These are phyloP conservation scores for Centropristis striata DNA, from an alignment of 2,113 vertebrate species.

Conservation along the genomic window DNA sequence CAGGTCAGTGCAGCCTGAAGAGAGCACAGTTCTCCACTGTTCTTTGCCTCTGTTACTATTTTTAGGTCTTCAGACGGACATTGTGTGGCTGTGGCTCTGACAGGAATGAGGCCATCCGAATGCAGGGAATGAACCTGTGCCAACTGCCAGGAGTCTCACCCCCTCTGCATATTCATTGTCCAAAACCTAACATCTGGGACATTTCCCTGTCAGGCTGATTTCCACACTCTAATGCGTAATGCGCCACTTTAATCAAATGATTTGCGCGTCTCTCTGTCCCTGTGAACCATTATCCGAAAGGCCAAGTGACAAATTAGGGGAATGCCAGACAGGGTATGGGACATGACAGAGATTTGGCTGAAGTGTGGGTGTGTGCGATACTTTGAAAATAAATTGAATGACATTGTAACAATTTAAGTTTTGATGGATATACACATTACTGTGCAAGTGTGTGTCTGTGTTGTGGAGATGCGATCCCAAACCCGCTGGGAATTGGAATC, in stretches of 20 bases:
- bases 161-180: conserved; percentile 67
- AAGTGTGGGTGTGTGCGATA: neutral
- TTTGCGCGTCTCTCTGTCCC: conserved; percentile 54
- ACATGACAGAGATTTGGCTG: conserved; percentile 50
- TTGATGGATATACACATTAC: conserved; percentile 15
- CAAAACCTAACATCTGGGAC: conserved; percentile 71
- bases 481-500: neutral
- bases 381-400: conserved; percentile 40
- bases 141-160: conserved; percentile 49
- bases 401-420: conserved; percentile 7
- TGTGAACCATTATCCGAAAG: conserved; percentile 61
- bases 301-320: conserved; percentile 69
- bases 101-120: conserved; percentile 76
- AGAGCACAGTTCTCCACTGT: conserved; percentile 54
- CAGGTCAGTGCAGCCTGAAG: conserved; percentile 55
- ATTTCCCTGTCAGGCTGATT: conserved; percentile 69
- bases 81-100: conserved; percentile 61
- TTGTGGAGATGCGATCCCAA: conserved; percentile 1
- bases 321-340: conserved; percentile 37
- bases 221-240: conserved; percentile 54
- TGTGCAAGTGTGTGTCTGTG: neutral
- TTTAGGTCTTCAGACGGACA: conserved; percentile 69
- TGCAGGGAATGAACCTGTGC: conserved; percentile 57
- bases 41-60: conserved; percentile 67
- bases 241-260: conserved; percentile 65